Percentiles rank a stretch among this genome's conserved stretches.
phyloP scores from a whole-genome alignment of 2,113 vertebrate species.

The Rhabdomys dilectus region DNA sequence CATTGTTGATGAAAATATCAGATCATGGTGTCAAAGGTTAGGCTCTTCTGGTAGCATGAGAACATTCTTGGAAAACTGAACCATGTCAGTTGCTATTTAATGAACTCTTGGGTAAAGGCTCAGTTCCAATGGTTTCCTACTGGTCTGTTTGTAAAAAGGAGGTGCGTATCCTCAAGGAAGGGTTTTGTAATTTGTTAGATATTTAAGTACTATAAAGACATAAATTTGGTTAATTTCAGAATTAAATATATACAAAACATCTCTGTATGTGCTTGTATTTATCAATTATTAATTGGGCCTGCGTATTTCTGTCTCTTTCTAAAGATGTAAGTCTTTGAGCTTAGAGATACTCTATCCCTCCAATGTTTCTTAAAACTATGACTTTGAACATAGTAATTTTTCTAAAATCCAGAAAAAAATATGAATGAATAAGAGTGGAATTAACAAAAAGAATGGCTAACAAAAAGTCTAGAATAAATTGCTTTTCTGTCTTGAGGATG shows the following conservation, averaged over 20 bases:
- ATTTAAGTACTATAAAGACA: background rate
- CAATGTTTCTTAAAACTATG: background rate
- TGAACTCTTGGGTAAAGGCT: background rate
- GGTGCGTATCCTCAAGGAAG: background rate
- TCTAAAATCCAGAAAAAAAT: background rate
- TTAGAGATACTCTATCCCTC: background rate
- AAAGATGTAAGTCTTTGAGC: background rate
- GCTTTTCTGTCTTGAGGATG: background rate
- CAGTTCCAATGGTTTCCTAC: background rate
- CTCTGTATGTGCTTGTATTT: background rate
- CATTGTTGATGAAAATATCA: background rate
- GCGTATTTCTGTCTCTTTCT: background rate
- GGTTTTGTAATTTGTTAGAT: background rate
- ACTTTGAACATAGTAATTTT: background rate
- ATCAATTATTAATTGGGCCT: background rate
- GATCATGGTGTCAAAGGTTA: background rate
- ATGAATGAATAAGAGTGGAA: background rate
- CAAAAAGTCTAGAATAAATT: constrained; percentile 8
- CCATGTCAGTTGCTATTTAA: background rate
- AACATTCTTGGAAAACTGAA: constrained; percentile 28
- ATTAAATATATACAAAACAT: background rate
- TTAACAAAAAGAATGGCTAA: background rate
- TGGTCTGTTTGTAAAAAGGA: background rate
- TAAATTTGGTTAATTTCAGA: background rate
- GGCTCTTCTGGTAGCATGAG: background rate